Evolutionary conservation across 2,113 vertebrate species (phyloP).

Genomic region (Oreotrochilus melanogaster): DNA sequence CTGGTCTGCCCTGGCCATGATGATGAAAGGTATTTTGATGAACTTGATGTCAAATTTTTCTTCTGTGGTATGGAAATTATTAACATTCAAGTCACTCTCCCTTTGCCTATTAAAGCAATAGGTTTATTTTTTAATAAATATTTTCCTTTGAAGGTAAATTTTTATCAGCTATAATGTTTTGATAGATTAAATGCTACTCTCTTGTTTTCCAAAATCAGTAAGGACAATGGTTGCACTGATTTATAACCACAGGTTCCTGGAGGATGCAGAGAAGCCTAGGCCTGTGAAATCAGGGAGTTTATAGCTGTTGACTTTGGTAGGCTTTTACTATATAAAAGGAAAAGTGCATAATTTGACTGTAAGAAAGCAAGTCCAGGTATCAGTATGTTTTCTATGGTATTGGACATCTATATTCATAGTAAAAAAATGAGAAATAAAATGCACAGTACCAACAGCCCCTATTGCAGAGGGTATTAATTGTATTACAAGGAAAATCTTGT

Average conservation of each 20-base stretch:
- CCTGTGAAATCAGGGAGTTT: background rate
- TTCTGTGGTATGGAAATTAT: background rate
- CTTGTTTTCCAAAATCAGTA: background rate
- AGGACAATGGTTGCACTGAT: background rate
- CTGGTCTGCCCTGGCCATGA: background rate
- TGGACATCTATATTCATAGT: background rate
- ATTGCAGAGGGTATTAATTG: conserved; percentile 41
- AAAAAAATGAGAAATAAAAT: conserved; percentile 28
- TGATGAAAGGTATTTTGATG: background rate
- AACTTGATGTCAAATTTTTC: background rate
- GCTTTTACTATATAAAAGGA: background rate
- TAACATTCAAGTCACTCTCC: background rate
- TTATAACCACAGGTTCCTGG: background rate
- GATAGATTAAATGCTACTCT: background rate
- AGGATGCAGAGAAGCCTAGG: background rate
- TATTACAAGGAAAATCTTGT: conserved; percentile 36
- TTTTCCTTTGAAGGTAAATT: background rate
- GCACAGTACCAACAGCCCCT: background rate
- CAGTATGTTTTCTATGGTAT: background rate
- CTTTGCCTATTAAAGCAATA: background rate
- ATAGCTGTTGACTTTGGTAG: background rate
- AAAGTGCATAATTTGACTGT: background rate
- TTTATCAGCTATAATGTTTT: background rate
- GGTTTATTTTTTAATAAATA: background rate
- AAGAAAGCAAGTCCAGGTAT: background rate